Evolutionary conservation across 2,888 invertebrate species (phyloP), one percentile per base, ranked within the genome.

Genomic region (Campopleginae sp.): DNA sequence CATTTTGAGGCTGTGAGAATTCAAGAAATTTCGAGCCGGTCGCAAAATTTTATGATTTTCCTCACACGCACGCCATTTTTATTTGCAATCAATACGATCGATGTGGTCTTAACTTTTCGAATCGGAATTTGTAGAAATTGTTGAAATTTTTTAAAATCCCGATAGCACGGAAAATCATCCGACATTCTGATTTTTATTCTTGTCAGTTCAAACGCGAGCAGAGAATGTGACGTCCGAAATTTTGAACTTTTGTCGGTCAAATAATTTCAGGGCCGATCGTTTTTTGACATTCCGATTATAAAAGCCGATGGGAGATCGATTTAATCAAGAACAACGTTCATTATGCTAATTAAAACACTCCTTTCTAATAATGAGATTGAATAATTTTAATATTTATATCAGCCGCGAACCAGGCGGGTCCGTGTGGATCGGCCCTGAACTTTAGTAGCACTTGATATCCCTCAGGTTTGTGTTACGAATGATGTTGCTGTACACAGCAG

Each of bases 341-440:
- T 23, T 54, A 23, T 12, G 2, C 0, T 58, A 27, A 27, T 27
- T 23, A 54, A 54, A 54, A 54, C 0, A 54, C 19, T 58, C 4
- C 0, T 14, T 27, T 58, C 6, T 3, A 0, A 27, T 27, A 14
- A 19, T 54, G 10, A 10, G 23, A 54, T 54, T 12, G 27, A 4
- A 58, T 58, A 27, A 27, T 42, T 42, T 51, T 66, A 14, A 19
- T 8, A 51, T 54, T 2, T 5, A 19, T 27, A 6, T 66, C 1
- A 46, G 17, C 23, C 8, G 42, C 12, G 38, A 27, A 42, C n/a
- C 27, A 38, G 23, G 2, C 23, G n/a, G 27, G 66, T 58, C 27
- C 31, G 66, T 1, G 66, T 0, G 23, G 23, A 12, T 78, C 86
- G 90, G 72, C 91, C 91, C 88, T 92, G 92, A 91, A 91, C 92